Evolutionary conservation across 2,113 vertebrate species (phyloP), one percentile per base, ranked within the genome.

Genomic region (Centropus bengalensis): DNA sequence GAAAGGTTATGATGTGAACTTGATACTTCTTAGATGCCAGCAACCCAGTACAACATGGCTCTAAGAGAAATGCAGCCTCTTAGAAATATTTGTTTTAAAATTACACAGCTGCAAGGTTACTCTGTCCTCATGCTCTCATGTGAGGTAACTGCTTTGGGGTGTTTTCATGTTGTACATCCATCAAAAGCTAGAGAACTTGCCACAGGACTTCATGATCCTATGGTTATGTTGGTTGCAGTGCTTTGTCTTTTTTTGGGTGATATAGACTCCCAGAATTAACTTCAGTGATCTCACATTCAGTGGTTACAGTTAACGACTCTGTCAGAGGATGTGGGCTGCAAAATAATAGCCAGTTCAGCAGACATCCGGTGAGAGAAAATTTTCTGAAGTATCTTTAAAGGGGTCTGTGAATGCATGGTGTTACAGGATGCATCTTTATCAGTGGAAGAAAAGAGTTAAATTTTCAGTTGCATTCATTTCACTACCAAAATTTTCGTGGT

Each of bases 361-460:
- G 17, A 70, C 5, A 38, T 1, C 9, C 33, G 21, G 24, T 33
- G 47, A 80, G 11, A 89, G 8, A 76, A 91, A 58, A 80, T 5
- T 81, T 80, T 76, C 12, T 76, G 49, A 81, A 70, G 36, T 70
- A 44, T 17, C 5, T 42, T 77, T 59, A 58, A 85, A 82, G 32
- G 4, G 2, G 2, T 5, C 30, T 67, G 42, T 33, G n/a, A 69
- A 26, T 28, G 8, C 9, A 8, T 2, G 3, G 3, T 47, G 4
- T 78, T 36, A 56, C 18, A 82, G n/a, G 9, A 28, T 70, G 27
- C 21, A 11, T 11, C 38, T 70, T 63, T 30, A 38, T 33, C 67
- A 63, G 10, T 12, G 22, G 18, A 59, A 78, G 44, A 8, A 91
- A 91, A 76, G 74, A 88, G 52, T 88, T 71, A 92, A 94, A 63